Evolutionary conservation across 2,888 invertebrate species (phyloP).

Genomic region (Formica aserva): DNA sequence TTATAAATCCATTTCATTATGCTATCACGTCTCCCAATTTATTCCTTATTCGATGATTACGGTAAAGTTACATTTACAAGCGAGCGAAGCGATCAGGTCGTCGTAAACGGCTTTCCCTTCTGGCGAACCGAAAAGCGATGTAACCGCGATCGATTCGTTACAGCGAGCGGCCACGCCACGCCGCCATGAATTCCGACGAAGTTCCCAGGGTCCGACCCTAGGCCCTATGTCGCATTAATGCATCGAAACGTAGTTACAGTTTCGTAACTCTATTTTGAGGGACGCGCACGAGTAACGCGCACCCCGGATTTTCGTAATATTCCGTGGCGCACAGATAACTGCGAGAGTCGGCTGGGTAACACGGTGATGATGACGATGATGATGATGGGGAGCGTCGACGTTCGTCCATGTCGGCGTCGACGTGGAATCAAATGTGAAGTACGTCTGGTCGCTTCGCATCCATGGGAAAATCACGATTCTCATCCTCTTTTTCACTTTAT

Average conservation of each 20-base stretch:
- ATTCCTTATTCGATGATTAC: conserved; percentile 32
- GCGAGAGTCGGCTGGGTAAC: conserved; percentile 59
- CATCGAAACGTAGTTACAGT: conserved; percentile 84
- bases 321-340: conserved; percentile 73
- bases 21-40: background rate
- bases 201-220: conserved; percentile 67
- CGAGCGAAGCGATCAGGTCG: conserved; percentile 20
- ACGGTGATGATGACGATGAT: conserved; percentile 58
- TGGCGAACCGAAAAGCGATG: conserved; percentile 64
- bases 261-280: conserved; percentile 83
- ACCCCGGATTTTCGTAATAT: conserved; percentile 72
- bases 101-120: conserved; percentile 44
- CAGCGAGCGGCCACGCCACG: conserved; percentile 59
- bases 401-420: conserved; percentile 45
- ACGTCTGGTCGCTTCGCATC: conserved; percentile 59
- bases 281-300: conserved; percentile 73
- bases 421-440: conserved; percentile 50
- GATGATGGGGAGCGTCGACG: conserved; percentile 40
- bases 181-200: conserved; percentile 69
- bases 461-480: conserved; percentile 68
- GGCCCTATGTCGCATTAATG: conserved; percentile 77
- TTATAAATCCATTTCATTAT: background rate
- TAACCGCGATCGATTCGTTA: conserved; percentile 79
- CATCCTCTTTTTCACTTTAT: conserved; percentile 32
- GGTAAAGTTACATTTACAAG: conserved; percentile 14